Base-by-base conservation (phyloP, 1,140 invertebrate genomes). In the Cydia amplana region DNA sequence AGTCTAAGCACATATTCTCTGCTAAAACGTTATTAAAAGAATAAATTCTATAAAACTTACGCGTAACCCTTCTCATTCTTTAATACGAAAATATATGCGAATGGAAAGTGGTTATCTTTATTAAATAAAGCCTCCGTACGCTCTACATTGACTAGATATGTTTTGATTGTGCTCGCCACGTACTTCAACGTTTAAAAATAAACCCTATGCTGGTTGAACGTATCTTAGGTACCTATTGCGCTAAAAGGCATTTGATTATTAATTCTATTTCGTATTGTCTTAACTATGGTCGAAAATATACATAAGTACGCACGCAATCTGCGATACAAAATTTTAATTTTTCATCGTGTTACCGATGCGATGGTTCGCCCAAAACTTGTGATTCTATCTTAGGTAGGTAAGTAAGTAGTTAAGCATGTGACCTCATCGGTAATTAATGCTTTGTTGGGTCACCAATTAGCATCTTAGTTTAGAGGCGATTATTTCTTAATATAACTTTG, bases 101-200 rank as follows among this genome's bases (percentile, higher is more conserved):
- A 82, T 78, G 88, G 85, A 90, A 89, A 80, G 79, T 82, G 81
- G 75, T 74, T 81, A 79, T 85, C 85, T 89, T 87, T 90, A 82
- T 87, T 82, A 87, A 82, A 87, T 87, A 85, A 87, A 87, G 83
- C 84, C 80, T 77, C 86, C 77, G 77, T 85, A 83, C 79, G 82
- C 84, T 82, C 88, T 91, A 91, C 90, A 82, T 84, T 92, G 91
- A 93, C 91, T 93, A 93, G 91, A 93, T 93, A 93, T 93, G 91
- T 92, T 88, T 92, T 88, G 80, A 87, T 90, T 90, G 89, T 91
- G 90, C 88, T 83, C 84, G 81, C 82, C 49, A 84, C 84, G 82
- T 85, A 84, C 88, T 70, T 82, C 78, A 86, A 88, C 81, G 80
- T 85, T 81, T 72, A 63, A 89, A 91, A 91, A 91, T 91, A 91